These are phyloP conservation scores for Lateolabrax maculatus DNA, from an alignment of 2,797 vertebrate genomes.

Conservation along the genomic window DNA sequence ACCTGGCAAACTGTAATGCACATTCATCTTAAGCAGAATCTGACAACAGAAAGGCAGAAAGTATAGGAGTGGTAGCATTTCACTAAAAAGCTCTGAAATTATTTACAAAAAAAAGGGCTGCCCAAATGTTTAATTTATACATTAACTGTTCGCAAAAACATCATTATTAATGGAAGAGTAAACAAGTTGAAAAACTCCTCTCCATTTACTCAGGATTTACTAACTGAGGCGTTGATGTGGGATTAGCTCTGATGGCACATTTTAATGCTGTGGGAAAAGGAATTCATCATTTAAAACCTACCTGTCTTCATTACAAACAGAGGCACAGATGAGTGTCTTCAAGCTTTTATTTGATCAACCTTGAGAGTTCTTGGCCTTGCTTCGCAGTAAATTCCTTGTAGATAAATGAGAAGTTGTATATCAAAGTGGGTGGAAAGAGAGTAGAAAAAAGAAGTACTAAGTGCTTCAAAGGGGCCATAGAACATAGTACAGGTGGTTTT, in stretches of 20 bases:
- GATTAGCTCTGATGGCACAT: slow-evolving; percentile 49
- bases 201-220: slow-evolving; percentile 32
- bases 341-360: slow-evolving; percentile 47
- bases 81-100: background rate
- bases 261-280: slow-evolving; percentile 45
- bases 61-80: background rate
- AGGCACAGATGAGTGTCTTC: slow-evolving; percentile 33
- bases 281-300: slow-evolving; percentile 52
- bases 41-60: background rate
- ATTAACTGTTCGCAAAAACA: slow-evolving; percentile 51
- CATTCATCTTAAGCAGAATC: slow-evolving; percentile 19
- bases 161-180: slow-evolving; percentile 65
- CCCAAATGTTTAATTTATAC: slow-evolving; percentile 34
- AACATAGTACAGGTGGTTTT: slow-evolving; percentile 28
- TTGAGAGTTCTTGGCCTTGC: background rate
- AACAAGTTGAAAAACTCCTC: slow-evolving; percentile 51
- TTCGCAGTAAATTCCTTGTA: slow-evolving; percentile 11
- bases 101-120: slow-evolving; percentile 26
- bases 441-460: background rate
- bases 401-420: slow-evolving; percentile 17
- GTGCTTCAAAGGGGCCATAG: slow-evolving; percentile 5
- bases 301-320: slow-evolving; percentile 48
- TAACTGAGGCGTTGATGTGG: slow-evolving; percentile 4
- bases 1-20: background rate
- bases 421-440: slow-evolving; percentile 17